Conservation (phyloP, 2,113 vertebrate species). For the Polypterus bichir region DNA sequence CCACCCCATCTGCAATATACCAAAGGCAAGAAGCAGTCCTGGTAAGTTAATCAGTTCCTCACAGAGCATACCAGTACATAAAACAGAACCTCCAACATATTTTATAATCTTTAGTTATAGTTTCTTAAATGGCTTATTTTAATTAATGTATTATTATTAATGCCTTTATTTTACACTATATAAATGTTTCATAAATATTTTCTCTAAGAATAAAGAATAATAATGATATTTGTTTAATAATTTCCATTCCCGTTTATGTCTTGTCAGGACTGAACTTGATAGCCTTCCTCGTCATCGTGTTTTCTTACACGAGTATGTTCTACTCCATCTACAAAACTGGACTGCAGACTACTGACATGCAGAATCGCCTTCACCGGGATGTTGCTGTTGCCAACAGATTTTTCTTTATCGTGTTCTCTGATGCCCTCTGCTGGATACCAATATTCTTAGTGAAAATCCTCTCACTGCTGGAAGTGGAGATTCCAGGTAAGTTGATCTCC, state of each 20-base stretch:
- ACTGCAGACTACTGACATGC: constrained; percentile 47
- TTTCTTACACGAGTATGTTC: constrained; percentile 58
- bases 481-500: constrained; percentile 31
- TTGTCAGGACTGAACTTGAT: constrained; percentile 55
- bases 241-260: constrained; percentile 16
- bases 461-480: constrained; percentile 54
- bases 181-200: no score
- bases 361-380: constrained; percentile 44
- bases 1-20: no score
- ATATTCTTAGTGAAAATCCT: constrained; percentile 61
- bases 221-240: neutral
- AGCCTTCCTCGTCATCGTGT: constrained; percentile 50
- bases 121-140: no score
- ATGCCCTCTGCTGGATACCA: constrained; percentile 81
- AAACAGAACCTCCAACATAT: no score
- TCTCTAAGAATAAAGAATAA: constrained; percentile 1
- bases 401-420: constrained; percentile 73
- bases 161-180: no score
- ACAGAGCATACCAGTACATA: no score
- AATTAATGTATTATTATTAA: no score
- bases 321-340: constrained; percentile 53
- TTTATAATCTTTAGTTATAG: no score
- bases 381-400: constrained; percentile 44
- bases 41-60: no score
- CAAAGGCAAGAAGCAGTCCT: no score